Evolutionary conservation across 1,140 invertebrate species (phyloP), one percentile per base, ranked within the genome.

Genomic region (Penaeus vannamei): DNA sequence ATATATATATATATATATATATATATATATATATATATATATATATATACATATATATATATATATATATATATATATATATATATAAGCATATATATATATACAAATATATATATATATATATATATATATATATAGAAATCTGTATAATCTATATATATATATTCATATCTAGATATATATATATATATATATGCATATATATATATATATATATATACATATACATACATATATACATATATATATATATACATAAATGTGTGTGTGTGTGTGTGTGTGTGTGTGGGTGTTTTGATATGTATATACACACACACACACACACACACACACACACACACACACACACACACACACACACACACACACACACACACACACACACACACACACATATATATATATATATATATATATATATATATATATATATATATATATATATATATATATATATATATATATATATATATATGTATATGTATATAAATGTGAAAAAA

Each of bases 31-130:
- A n/a, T n/a, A n/a, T n/a, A n/a, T n/a, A n/a, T 66, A 66, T 66
- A 19, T 19, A 66, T 66, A 66, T 66, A 66, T 19, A 66, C 29
- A 66, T 66, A 66, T 66, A 66, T 66, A 66, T 66, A 66, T 66
- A 66, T 66, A 66, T 66, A 66, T 66, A 66, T 66, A 66, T 66
- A 66, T 66, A 66, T 66, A 66, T 66, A 66, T 66, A 66, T 66
- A 66, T 19, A 66, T 66, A 66, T 19, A 66, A n/a, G 29, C 17
- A 66, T 66, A 66, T 66, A 66, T 66, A 66, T 66, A 17, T 66
- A 26, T 66, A 26, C 29, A 26, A n/a, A 26, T 66, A 26, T 66
- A 26, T 66, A 26, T 66, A 26, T 66, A 26, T 66, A 26, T 66
- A 26, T 66, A 26, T 66, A 26, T 66, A 26, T 66, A 26, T 66